phyloP scores from a whole-genome alignment of 2,113 vertebrate genomes.

The Podarcis cretensis region DNA sequence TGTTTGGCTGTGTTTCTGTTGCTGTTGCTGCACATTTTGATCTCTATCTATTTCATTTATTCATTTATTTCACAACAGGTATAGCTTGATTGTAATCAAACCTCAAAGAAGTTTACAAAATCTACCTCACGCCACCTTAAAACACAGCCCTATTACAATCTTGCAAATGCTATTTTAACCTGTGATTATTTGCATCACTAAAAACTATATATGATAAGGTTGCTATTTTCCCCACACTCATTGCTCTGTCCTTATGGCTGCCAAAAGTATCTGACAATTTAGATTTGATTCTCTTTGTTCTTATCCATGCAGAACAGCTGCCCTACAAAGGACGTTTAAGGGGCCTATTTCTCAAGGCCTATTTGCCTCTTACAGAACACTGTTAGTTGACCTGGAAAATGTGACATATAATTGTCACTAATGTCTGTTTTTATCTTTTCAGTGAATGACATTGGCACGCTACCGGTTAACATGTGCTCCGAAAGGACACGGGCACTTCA shows the following conservation, averaged over 20 bases:
- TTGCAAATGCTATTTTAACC: not conserved
- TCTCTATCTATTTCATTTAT: not conserved
- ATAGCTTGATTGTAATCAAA: too few species aligned
- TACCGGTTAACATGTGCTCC: not conserved
- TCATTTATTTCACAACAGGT: too few species aligned
- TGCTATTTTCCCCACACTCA: conserved; percentile 22
- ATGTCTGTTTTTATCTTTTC: conserved; percentile 13
- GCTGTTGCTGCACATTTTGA: not conserved
- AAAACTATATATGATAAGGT: conserved; percentile 25
- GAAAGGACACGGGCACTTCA: not conserved
- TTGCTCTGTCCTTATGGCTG: not conserved
- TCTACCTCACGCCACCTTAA: not conserved
- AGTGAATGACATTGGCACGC: not conserved
- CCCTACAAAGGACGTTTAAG: not conserved
- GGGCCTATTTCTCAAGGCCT: not conserved
- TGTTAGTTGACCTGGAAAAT: conserved; percentile 16
- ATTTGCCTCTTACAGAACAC: not conserved
- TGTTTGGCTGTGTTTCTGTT: not conserved
- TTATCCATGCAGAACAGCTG: conserved; percentile 27
- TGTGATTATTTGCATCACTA: not conserved
- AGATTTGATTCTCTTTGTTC: conserved; percentile 6
- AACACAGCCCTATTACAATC: not conserved
- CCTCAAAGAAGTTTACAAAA: too few species aligned
- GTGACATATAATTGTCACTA: conserved; percentile 20
- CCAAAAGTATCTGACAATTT: conserved; percentile 16